Evolutionary conservation across 2,888 invertebrate species (phyloP).

Genomic region (Sericinus montela): DNA sequence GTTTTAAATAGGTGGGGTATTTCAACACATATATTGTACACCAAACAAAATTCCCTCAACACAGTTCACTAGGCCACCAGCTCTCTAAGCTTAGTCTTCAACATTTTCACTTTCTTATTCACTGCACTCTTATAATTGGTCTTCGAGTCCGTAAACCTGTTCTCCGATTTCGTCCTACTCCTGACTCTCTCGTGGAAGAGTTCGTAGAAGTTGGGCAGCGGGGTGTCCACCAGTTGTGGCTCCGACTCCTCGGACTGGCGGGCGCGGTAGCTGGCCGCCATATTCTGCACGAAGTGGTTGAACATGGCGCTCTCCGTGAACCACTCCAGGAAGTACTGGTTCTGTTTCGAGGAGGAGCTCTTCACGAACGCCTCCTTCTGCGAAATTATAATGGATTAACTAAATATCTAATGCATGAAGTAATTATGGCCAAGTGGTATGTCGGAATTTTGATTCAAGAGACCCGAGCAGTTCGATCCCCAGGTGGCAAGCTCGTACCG

Average conservation of each 20-base stretch:
- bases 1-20: too few species aligned
- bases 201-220: constrained; percentile 64
- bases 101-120: constrained; percentile 59
- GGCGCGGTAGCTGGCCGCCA: constrained; percentile 39
- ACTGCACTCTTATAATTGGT: constrained; percentile 63
- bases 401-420: too few species aligned
- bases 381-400: constrained; percentile 33
- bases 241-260: constrained; percentile 4
- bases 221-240: constrained; percentile 50
- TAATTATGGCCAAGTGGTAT: too few species aligned
- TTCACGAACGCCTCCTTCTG: constrained; percentile 87
- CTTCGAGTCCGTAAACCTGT: constrained; percentile 39
- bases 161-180: constrained; percentile 34
- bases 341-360: constrained; percentile 80
- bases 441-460: too few species aligned
- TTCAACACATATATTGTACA: too few species aligned
- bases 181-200: constrained; percentile 54
- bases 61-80: constrained; percentile 46
- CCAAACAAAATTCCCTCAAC: not conserved
- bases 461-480: too few species aligned
- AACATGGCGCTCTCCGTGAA: constrained; percentile 94
- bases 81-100: constrained; percentile 64
- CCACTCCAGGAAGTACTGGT: constrained; percentile 89
- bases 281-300: constrained; percentile 83
- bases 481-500: too few species aligned